A percentile compares a stretch with the other conserved stretches of the same genome.
phyloP scores from a whole-genome alignment of 2,113 vertebrate species.

The Dryoscopus gambensis region DNA sequence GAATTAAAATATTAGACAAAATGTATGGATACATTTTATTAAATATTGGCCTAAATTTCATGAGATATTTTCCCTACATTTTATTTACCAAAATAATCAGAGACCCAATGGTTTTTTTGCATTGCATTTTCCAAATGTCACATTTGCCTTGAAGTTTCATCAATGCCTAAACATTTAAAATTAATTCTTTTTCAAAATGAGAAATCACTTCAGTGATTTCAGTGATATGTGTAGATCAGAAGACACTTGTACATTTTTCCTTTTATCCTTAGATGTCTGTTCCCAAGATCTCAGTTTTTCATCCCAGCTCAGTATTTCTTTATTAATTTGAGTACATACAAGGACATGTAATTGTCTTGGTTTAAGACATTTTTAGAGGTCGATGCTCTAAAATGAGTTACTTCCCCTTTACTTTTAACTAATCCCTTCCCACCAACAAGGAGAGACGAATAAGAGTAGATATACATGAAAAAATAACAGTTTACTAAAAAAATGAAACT shows the following conservation, averaged over 20 bases:
- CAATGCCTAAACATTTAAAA: not conserved
- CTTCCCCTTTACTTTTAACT: not conserved
- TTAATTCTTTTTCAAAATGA: not conserved
- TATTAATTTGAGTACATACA: not conserved
- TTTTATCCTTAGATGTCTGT: not conserved
- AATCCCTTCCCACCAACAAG: not conserved
- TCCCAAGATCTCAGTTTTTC: not conserved
- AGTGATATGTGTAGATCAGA: not conserved
- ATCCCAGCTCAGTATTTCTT: not conserved
- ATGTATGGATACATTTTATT: not conserved
- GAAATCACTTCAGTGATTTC: not conserved
- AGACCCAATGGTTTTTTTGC: fast-evolving
- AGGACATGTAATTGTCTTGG: not conserved
- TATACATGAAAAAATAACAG: not conserved
- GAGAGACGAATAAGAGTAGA: not conserved
- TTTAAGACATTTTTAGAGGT: not conserved
- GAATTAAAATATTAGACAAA: not conserved
- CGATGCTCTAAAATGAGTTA: not conserved
- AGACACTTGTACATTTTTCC: not conserved
- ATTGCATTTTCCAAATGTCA: not conserved
- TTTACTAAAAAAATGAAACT: not conserved
- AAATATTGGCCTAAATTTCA: not conserved
- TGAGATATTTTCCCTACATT: not conserved
- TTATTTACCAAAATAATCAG: not conserved
- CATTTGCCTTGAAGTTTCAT: not conserved